Evolutionary conservation across 2,797 vertebrate genomes (phyloP), one percentile per base, ranked within the genome.

Genomic region (Zalophus californianus): DNA sequence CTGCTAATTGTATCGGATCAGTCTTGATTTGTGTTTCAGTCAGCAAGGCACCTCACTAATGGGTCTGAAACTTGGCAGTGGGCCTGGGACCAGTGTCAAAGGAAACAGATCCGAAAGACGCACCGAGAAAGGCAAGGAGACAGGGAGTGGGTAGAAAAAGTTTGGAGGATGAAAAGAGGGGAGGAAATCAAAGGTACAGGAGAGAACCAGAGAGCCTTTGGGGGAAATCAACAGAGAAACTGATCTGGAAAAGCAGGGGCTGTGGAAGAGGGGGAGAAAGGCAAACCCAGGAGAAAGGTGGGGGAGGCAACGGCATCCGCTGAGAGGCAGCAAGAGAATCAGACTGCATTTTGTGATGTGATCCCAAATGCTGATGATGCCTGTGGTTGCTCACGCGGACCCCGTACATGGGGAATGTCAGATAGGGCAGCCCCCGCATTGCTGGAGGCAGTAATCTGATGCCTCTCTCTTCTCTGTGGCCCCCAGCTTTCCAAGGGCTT

Each of bases 1-100:
- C 98, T 99, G 98, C 98, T 99, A 99, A 99, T 99, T 99, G 99
- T 99, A 98, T 98, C 99, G 99, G 99, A 99, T 99, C 99, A 97
- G 79, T 99, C 99, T 98, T 99, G 99, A 99, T 99, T 99, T 99
- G 98, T 99, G 99, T 98, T 98, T 99, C 98, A 98, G 99, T 99
- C 99, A 98, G 98, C 98, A 98, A 98, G 98, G 99, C 99, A 99
- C 98, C 98, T 99, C 98, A 0, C 98, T 99, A 99, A 99, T 99
- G 98, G 98, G 98, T 98, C 98, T 98, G 98, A 99, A 98, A 98
- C 98, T 99, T 99, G 99, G 99, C 99, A 98, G 97, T 29, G 56
- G 98, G 98, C 98, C 99, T 98, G 98, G 98, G 98, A 98, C 98
- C 98, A 95, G 97, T 97, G 98, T 99, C 98, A 98, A 98, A 98